These are phyloP conservation scores for Arctia plantaginis DNA, from an alignment of 2,888 invertebrate genomes.

Conservation along the genomic window DNA sequence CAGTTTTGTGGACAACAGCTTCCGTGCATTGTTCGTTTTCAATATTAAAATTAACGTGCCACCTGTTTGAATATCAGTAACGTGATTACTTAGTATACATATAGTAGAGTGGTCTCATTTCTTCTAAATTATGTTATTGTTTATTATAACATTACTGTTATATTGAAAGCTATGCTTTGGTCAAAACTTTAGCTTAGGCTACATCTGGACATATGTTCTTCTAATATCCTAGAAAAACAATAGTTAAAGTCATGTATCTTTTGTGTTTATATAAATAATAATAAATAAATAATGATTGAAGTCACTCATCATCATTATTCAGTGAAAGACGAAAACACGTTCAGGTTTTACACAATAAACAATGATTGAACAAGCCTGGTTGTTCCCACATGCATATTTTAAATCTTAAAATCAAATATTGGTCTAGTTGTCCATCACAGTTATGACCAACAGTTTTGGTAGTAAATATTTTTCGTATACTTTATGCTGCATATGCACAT, in stretches of 20 bases:
- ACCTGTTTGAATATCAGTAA: not conserved
- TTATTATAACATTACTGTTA: not conserved
- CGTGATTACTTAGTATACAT: not conserved
- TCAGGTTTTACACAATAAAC: not conserved
- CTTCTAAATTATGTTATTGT: not conserved
- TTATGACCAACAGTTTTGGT: not conserved
- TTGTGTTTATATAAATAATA: not conserved
- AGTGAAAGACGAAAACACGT: not conserved
- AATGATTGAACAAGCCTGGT: not conserved
- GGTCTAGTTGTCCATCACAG: conserved; percentile 16
- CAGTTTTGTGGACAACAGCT: conserved; percentile 30
- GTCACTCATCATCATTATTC: not conserved
- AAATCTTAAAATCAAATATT: conserved; percentile 24
- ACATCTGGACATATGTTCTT: not conserved
- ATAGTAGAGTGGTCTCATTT: not conserved
- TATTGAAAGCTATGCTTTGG: not conserved
- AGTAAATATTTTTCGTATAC: conserved; percentile 42
- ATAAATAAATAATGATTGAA: too few species aligned
- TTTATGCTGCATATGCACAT: conserved; percentile 31
- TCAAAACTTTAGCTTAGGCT: not conserved
- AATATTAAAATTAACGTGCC: not conserved
- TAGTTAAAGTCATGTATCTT: not conserved
- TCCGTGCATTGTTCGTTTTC: conserved; percentile 31
- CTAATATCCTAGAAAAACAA: not conserved
- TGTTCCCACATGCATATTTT: not conserved